A percentile compares a stretch with the other conserved stretches of the same genome.
Evolutionary conservation across 2,888 invertebrate genomes (phyloP).

Genomic region (Rhagonycha fulva): DNA sequence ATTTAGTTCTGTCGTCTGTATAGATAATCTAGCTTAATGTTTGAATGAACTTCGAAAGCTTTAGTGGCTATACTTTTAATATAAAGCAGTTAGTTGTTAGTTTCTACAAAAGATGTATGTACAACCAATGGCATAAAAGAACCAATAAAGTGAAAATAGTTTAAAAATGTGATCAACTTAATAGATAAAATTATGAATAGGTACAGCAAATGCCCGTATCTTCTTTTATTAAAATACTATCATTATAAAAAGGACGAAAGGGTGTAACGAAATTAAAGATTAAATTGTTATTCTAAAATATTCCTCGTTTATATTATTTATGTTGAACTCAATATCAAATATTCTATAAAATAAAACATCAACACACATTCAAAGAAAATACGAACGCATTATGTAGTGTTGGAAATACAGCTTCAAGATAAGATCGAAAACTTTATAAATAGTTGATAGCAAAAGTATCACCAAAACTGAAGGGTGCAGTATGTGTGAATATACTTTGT

Average conservation of each 20-base stretch:
- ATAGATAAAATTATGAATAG: background rate
- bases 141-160: background rate
- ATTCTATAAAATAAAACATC: background rate
- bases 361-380: background rate
- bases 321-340: background rate
- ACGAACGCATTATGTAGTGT: background rate
- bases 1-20: background rate
- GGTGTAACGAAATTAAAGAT: background rate
- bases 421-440: conserved; percentile 34
- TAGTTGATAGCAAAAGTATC: conserved; percentile 33
- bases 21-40: background rate
- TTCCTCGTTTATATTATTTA: background rate
- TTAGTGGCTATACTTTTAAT: too few species aligned
- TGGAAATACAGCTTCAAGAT: background rate
- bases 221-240: background rate
- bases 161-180: background rate
- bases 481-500: conserved; percentile 38
- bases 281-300: background rate
- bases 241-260: background rate
- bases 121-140: too few species aligned
- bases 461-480: conserved; percentile 33
- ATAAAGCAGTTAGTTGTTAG: too few species aligned
- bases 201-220: background rate
- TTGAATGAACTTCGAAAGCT: background rate
- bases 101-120: too few species aligned